These are phyloP conservation scores for Bellardia pandia DNA, from an alignment of 2,888 invertebrate genomes.

Conservation along the genomic window DNA sequence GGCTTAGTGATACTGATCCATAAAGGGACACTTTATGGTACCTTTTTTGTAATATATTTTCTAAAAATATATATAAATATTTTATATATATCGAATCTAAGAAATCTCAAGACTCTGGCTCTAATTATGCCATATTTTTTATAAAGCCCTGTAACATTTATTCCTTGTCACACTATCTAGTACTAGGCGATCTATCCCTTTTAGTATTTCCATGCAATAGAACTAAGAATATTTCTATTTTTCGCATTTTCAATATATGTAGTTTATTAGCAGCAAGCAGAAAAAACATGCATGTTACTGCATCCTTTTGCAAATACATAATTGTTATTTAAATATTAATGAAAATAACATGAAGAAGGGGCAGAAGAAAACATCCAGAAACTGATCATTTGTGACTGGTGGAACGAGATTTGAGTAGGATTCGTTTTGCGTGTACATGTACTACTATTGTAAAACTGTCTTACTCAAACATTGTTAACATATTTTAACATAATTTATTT, in stretches of 20 bases:
- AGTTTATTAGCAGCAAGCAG: not conserved
- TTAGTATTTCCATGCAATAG: no score
- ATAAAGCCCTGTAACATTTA: no score
- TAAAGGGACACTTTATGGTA: no score
- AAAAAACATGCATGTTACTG: not conserved
- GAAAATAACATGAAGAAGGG: not conserved
- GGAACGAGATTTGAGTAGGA: conserved; percentile 53
- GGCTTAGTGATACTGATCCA: no score
- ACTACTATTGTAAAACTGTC: conserved; percentile 59
- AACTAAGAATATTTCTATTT: no score
- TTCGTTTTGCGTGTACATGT: conserved; percentile 53
- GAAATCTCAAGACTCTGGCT: no score
- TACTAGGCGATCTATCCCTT: no score
- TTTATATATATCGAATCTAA: no score
- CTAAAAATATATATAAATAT: no score
- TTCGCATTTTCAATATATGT: not conserved
- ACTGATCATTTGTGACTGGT: conserved; percentile 25
- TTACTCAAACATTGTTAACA: conserved; percentile 54
- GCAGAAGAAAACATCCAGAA: not conserved
- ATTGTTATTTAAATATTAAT: conserved; percentile 25
- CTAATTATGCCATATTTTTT: no score
- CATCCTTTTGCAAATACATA: conserved; percentile 15
- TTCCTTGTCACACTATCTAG: no score
- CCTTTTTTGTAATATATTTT: no score
- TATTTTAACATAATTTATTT: conserved; percentile 67